These are phyloP conservation scores for silkworm (Bombyx mori) DNA, from an alignment of 1,140 invertebrate genomes.

Conservation along the genomic window DNA sequence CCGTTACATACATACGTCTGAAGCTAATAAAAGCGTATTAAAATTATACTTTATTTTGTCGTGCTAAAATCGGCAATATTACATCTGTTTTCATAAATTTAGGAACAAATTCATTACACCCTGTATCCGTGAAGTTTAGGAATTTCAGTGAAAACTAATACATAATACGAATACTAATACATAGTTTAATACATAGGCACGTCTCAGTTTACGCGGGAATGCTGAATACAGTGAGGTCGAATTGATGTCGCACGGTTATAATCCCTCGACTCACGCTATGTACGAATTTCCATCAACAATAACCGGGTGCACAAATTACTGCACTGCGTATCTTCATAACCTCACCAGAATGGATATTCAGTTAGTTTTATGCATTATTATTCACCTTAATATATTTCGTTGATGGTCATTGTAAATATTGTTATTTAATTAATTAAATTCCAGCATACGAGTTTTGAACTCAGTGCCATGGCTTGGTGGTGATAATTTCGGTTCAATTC, in stretches of 20 bases:
- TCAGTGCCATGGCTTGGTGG: conserved; percentile 50
- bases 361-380: conserved; percentile 20
- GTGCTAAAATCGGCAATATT: too few species aligned
- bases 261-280: conserved; percentile 45
- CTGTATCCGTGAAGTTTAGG: too few species aligned
- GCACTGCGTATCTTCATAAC: conserved; percentile 50
- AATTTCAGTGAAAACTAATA: too few species aligned
- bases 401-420: too few species aligned
- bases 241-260: conserved; percentile 52
- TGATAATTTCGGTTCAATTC: conserved; percentile 38
- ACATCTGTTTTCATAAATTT: too few species aligned
- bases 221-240: conserved; percentile 50
- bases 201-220: conserved; percentile 38
- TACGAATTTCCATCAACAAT: conserved; percentile 55
- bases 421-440: conserved; percentile 9
- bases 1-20: too few species aligned
- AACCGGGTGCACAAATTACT: conserved; percentile 52
- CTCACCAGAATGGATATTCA: conserved; percentile 58
- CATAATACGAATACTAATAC: too few species aligned
- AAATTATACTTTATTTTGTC: too few species aligned
- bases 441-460: conserved; percentile 49
- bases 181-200: too few species aligned
- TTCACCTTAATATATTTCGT: not conserved
- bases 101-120: too few species aligned
- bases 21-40: too few species aligned